phyloP scores from a whole-genome alignment of 2,888 invertebrate genomes.

The Digitonthophagus gazella region DNA sequence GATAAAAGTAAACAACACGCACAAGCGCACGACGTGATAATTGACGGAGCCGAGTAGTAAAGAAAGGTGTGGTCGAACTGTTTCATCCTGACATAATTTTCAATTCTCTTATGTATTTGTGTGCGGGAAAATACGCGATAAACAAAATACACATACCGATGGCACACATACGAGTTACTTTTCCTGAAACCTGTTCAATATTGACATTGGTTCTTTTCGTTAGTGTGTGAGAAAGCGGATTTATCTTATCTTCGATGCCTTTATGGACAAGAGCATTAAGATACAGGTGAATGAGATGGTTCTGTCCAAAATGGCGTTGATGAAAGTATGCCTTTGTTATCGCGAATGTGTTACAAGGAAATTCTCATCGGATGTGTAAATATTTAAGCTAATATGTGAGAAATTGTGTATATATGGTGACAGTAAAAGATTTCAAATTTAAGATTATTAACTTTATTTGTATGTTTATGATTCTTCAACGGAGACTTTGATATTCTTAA shows the following conservation, averaged over 20 bases:
- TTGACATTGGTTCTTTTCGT: slow-evolving; percentile 26
- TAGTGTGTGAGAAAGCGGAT: slow-evolving; percentile 22
- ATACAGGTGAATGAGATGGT: slow-evolving; percentile 20
- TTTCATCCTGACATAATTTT: slow-evolving; percentile 31
- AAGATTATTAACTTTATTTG: no score
- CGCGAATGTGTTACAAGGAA: background rate
- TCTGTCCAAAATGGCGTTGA: background rate
- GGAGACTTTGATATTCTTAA: no score
- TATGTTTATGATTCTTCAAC: no score
- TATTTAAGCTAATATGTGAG: no score
- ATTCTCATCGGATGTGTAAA: slow-evolving; percentile 1
- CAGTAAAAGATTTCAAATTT: no score
- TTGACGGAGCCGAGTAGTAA: slow-evolving; percentile 17
- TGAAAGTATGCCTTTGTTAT: background rate
- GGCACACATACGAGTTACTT: slow-evolving; percentile 5
- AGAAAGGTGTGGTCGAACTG: slow-evolving; percentile 34
- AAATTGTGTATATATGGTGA: no score
- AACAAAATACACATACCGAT: slow-evolving; percentile 25
- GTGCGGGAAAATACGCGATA: slow-evolving; percentile 32
- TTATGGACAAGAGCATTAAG: slow-evolving; percentile 1
- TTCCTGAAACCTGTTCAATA: slow-evolving; percentile 37
- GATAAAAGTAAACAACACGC: slow-evolving; percentile 9
- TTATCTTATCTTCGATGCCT: slow-evolving; percentile 22
- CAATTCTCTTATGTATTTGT: slow-evolving; percentile 27
- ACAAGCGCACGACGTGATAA: slow-evolving; percentile 1